phyloP scores from a whole-genome alignment of 2,113 vertebrate genomes.

The Acrocephalus arundinaceus region DNA sequence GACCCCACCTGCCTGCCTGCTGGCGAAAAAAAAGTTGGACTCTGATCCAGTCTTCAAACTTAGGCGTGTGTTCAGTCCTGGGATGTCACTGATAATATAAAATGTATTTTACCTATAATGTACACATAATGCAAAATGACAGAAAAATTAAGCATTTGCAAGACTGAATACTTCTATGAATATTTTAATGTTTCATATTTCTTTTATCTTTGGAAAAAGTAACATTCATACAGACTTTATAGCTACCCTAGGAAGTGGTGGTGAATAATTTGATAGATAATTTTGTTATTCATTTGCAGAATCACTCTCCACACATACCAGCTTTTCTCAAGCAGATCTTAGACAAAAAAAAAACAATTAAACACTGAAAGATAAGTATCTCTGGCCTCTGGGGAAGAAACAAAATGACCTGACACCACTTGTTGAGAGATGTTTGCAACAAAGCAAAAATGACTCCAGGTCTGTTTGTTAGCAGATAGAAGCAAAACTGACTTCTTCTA shows the following conservation, averaged over 20 bases:
- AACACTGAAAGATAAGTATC: neutral
- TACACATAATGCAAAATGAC: neutral
- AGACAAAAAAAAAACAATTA: neutral
- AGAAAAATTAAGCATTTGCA: neutral
- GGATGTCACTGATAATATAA: neutral
- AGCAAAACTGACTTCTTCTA: neutral
- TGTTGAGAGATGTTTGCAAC: neutral
- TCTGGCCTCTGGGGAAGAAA: neutral
- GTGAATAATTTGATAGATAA: neutral
- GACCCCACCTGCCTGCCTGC: neutral
- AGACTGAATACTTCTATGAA: neutral
- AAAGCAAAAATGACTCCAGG: neutral
- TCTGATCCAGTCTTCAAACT: neutral
- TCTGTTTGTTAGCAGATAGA: neutral
- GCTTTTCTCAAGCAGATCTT: neutral
- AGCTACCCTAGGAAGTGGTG: neutral
- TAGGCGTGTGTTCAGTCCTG: rapidly evolving
- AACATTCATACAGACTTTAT: neutral
- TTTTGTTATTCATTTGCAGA: neutral
- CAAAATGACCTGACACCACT: neutral
- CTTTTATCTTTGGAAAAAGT: neutral
- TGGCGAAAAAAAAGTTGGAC: neutral
- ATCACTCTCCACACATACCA: neutral
- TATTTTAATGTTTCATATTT: neutral
- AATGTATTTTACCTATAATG: neutral